These are phyloP conservation scores for Drosophila prolongata DNA, from an alignment of 2,888 invertebrate species.

Conservation along the genomic window DNA sequence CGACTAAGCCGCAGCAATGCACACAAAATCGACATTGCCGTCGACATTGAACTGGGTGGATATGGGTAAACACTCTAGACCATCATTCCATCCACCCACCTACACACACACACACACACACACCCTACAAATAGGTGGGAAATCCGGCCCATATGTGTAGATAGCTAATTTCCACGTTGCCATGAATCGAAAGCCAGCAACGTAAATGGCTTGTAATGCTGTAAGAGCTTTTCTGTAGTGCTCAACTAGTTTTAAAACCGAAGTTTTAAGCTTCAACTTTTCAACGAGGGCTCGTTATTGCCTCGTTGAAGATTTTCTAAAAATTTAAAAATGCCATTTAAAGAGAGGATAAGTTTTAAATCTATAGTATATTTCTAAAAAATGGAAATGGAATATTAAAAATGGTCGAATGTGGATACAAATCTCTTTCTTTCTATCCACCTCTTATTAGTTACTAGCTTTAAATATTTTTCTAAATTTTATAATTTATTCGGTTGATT, in stretches of 20 bases:
- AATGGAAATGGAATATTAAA: no score
- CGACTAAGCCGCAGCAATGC: conserved; percentile 43
- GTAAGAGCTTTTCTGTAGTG: conserved; percentile 16
- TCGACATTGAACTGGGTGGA: conserved; percentile 33
- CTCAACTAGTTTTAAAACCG: conserved; percentile 6
- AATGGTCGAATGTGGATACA: no score
- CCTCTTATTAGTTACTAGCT: no score
- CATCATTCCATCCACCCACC: background rate
- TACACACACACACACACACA: conserved; percentile 3
- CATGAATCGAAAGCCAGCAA: conserved; percentile 21
- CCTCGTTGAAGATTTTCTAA: background rate
- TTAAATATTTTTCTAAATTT: no score
- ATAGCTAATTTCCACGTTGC: conserved; percentile 55
- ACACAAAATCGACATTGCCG: conserved; percentile 37
- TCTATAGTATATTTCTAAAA: no score
- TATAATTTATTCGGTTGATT: no score
- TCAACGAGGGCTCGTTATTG: background rate
- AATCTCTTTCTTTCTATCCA: no score
- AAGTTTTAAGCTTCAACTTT: conserved; percentile 24
- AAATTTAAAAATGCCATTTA: background rate
- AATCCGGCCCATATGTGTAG: conserved; percentile 29
- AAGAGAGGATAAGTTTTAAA: no score
- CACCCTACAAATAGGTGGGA: background rate
- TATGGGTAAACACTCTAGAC: conserved; percentile 12
- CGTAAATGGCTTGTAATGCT: conserved; percentile 37